Conservation (phyloP, 2,113 vertebrate genomes). For the Notechis scutatus region DNA sequence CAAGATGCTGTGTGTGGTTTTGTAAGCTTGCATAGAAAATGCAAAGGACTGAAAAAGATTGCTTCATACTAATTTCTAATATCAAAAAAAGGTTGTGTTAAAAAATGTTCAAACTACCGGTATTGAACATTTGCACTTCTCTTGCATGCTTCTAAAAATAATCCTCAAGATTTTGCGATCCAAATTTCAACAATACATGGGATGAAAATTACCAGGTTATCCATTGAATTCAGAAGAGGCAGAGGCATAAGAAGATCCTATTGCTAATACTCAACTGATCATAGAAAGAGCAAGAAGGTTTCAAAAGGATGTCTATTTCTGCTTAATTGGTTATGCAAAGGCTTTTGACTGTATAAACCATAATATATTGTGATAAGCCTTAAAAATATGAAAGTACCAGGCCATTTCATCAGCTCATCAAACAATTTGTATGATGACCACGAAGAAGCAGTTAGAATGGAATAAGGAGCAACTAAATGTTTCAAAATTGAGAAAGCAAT, state of each 20-base stretch:
- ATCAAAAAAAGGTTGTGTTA: neutral
- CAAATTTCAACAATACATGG: neutral
- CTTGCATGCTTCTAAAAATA: neutral
- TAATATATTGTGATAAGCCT: neutral
- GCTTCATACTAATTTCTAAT: neutral
- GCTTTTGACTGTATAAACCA: neutral
- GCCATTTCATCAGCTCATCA: neutral
- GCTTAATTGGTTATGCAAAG: neutral
- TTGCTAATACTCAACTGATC: neutral
- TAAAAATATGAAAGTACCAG: neutral
- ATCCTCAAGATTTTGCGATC: neutral
- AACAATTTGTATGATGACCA: neutral
- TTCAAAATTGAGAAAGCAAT: neutral
- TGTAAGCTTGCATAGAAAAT: neutral
- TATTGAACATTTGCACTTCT: neutral
- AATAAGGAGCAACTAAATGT: neutral
- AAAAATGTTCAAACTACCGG: neutral
- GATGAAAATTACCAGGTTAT: neutral
- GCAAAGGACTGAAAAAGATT: neutral
- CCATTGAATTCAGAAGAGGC: neutral
- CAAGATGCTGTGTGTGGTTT: neutral
- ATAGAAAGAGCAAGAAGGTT: neutral
- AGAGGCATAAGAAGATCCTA: neutral
- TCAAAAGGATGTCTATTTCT: neutral
- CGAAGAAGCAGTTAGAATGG: neutral